A percentile compares a stretch with the other conserved stretches of the same genome.
Conservation (phyloP, 2,888 invertebrate genomes). For the Dicranocentrus wangi region DNA sequence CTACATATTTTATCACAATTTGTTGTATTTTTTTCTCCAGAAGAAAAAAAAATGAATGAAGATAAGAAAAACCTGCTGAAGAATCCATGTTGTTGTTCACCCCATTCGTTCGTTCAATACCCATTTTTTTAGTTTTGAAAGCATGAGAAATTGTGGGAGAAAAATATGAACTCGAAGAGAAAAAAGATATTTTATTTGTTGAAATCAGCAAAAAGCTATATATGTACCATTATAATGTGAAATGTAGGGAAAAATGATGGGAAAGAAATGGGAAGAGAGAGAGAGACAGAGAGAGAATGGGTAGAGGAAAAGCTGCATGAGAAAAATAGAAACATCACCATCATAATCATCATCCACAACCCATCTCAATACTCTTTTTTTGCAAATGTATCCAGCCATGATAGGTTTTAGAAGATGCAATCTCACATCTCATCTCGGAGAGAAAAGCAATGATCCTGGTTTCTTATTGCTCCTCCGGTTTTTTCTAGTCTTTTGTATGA, state of each 20-base stretch:
- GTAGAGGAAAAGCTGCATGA: not conserved
- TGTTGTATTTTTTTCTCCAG: constrained; percentile 7
- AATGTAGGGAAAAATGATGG: constrained; percentile 32
- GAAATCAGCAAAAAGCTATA: constrained; percentile 20
- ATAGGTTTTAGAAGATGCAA: too few species aligned
- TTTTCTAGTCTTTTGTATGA: too few species aligned
- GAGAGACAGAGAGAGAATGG: not conserved
- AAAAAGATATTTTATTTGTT: constrained; percentile 34
- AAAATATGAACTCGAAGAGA: not conserved
- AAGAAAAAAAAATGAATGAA: not conserved
- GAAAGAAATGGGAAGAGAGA: constrained; percentile 1
- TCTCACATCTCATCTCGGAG: too few species aligned
- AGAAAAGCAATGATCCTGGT: too few species aligned
- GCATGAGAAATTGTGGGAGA: not conserved
- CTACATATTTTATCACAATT: constrained; percentile 29
- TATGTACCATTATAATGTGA: too few species aligned
- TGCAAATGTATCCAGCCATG: too few species aligned
- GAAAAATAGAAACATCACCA: not conserved
- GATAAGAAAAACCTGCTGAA: not conserved
- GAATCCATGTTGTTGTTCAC: not conserved
- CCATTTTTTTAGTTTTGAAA: too few species aligned
- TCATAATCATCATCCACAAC: not conserved
- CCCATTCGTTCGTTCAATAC: too few species aligned
- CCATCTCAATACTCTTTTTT: not conserved
- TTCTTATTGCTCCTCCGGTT: too few species aligned